Conservation (phyloP, 2,888 invertebrate species). For the Steinernema hermaphroditum region DNA sequence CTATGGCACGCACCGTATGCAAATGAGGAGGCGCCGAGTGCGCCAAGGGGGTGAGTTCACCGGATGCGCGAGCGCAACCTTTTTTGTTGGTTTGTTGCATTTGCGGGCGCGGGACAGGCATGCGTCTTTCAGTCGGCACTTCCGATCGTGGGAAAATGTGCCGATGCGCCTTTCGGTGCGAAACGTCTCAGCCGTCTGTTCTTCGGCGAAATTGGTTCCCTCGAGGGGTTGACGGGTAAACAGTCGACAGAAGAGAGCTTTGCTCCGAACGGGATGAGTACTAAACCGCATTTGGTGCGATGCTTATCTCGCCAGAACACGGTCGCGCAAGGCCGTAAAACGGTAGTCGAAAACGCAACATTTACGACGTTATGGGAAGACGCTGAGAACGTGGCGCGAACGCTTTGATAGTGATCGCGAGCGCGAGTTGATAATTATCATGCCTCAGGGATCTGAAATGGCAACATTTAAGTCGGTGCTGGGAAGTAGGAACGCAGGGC, state of each 20-base stretch:
- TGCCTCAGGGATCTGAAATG: conserved; percentile 9
- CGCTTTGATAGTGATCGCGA: conserved; percentile 24
- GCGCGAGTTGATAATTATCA: conserved; percentile 29
- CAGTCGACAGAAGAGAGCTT: background rate
- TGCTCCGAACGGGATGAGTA: background rate
- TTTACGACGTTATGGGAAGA: conserved; percentile 30
- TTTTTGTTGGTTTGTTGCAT: conserved; percentile 8
- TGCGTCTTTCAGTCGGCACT: conserved; percentile 5
- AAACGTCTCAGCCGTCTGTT: background rate
- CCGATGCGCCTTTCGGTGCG: background rate
- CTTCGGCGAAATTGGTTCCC: too few relatives aligned
- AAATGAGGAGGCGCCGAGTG: conserved; percentile 5
- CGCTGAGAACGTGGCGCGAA: conserved; percentile 30
- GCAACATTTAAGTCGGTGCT: background rate
- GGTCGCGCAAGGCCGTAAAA: conserved; percentile 28
- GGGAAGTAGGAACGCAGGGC: background rate
- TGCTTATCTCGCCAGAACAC: background rate
- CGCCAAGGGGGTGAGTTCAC: background rate
- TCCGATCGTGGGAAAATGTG: conserved; percentile 29
- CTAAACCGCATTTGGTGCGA: conserved; percentile 25
- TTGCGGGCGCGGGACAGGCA: background rate
- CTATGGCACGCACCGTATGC: background rate
- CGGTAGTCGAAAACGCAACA: conserved; percentile 31
- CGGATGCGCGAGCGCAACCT: conserved; percentile 4
- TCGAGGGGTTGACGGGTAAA: background rate